Evolutionary conservation across 1,140 invertebrate species (phyloP), one percentile per base, ranked within the genome.

Genomic region (Ceratina japonica): DNA sequence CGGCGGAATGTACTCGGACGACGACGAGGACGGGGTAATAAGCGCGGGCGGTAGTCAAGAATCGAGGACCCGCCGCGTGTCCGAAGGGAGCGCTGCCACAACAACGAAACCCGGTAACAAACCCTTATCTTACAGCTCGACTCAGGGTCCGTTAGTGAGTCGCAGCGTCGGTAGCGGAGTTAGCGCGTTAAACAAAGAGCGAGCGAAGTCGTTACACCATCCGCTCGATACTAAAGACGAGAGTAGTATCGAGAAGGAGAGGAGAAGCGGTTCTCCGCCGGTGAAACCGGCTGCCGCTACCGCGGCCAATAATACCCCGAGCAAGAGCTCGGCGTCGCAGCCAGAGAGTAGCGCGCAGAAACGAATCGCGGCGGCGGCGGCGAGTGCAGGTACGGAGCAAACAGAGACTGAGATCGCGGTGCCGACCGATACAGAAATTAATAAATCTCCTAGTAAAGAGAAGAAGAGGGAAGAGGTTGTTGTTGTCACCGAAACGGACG

Each of bases 1-100:
- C 84, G 95, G 95, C 51, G 93, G 92, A 49, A 91, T 92, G 76
- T 91, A 93, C 83, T 94, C 94, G 0, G 94, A 95, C 70, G 94
- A 95, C 49, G 94, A 95, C n/a, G 92, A 93, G 1, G 92, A 93
- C 0, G 86, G 83, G 8, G 75, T 76, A 37, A 79, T 77, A 16
- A 79, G 62, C 69, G 83, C 68, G 4, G 82, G 85, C 62, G 79
- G 84, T 75, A 72, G 77, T 18, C 81, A 88, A 22, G 89, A 89
- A 52, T 61, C 86, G 0, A 83, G 91, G 72, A 85, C 86, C 44
- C 85, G 92, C 24, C 87, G 90, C 16, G 86, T 91, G 4, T 92
- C 91, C 13, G 92, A 93, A 73, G 90, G 91, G 18, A 91, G 87
- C 64, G 75, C 85, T 54, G 78, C 82, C 12, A 84, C 75, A 18